Evolutionary conservation across 2,888 invertebrate genomes (phyloP).

Genomic region (Ennomos fuscantarius): DNA sequence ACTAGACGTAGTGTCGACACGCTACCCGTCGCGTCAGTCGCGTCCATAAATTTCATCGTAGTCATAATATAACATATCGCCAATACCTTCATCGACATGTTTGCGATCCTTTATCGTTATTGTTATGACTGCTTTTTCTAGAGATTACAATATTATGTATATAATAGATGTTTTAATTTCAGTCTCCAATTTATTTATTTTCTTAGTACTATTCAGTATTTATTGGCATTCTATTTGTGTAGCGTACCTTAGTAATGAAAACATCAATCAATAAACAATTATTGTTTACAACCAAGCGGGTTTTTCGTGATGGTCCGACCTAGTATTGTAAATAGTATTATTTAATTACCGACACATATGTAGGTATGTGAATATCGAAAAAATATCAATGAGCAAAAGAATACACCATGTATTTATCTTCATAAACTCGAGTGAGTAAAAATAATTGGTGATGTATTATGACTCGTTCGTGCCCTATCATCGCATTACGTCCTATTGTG

Average conservation of each 20-base stretch:
- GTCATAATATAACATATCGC: not conserved
- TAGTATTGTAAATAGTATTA: too few species aligned
- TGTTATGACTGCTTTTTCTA: slow-evolving; percentile 13
- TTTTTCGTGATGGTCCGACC: too few species aligned
- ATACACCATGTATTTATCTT: slow-evolving; percentile 5
- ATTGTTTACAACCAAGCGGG: too few species aligned
- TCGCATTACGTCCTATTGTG: slow-evolving; percentile 16
- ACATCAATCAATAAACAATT: too few species aligned
- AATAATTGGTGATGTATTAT: slow-evolving; percentile 8
- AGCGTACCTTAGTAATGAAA: too few species aligned
- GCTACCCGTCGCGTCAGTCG: slow-evolving; percentile 8
- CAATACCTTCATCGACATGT: not conserved
- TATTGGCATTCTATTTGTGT: too few species aligned
- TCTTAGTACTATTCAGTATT: too few species aligned
- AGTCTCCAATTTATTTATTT: too few species aligned
- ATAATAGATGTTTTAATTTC: too few species aligned
- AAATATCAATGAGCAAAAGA: slow-evolving; percentile 2
- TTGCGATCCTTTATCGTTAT: slow-evolving; percentile 12
- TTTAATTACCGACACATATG: too few species aligned
- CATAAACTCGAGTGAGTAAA: slow-evolving; percentile 13
- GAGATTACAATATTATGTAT: too few species aligned
- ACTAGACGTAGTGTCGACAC: slow-evolving; percentile 33
- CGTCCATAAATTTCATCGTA: slow-evolving; percentile 7
- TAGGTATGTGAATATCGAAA: too few species aligned
- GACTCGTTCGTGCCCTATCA: slow-evolving; percentile 44